phyloP scores from a whole-genome alignment of 2,113 vertebrate species.

The Pica pica region DNA sequence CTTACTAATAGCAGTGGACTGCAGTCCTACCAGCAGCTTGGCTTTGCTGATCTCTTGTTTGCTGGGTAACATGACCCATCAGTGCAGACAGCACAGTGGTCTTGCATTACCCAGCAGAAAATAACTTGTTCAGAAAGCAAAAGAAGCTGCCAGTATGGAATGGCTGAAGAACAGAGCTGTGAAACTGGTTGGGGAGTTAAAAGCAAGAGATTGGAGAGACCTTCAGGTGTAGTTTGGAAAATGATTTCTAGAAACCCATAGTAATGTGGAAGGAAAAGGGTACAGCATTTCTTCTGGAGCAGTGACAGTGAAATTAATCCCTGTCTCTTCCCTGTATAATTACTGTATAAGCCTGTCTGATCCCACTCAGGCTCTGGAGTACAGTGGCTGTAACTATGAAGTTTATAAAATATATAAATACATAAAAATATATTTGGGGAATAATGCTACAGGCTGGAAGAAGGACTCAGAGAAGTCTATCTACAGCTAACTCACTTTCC shows the following conservation, averaged over 20 bases:
- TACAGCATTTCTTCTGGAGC: neutral
- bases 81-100: neutral
- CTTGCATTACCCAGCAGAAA: neutral
- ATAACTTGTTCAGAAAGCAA: neutral
- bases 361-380: neutral
- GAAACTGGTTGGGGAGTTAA: neutral
- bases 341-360: neutral
- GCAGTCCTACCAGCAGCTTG: neutral
- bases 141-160: neutral
- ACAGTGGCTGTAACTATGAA: neutral
- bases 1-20: neutral
- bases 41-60: neutral
- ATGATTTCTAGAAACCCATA: neutral
- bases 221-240: neutral
- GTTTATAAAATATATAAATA: too few relatives aligned
- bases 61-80: neutral
- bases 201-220: neutral
- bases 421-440: neutral
- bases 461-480: neutral
- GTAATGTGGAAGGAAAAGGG: neutral
- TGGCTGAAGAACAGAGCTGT: neutral
- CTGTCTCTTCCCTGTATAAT: neutral
- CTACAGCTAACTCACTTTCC: neutral
- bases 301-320: neutral
- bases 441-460: neutral